These are phyloP conservation scores for Charina bottae DNA, from an alignment of 2,113 vertebrate species.

Conservation along the genomic window DNA sequence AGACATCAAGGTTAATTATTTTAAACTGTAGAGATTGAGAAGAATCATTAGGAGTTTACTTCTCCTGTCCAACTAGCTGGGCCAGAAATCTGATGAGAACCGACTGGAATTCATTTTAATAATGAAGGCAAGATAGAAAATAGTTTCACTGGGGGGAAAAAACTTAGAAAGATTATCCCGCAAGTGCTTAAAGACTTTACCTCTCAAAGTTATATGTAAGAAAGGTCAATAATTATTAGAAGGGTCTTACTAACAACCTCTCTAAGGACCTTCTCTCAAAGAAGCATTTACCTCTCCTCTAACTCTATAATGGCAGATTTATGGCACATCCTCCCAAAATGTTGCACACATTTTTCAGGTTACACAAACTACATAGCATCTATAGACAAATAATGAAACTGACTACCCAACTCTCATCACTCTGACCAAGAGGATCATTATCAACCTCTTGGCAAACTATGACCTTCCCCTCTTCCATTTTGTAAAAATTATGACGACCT, in stretches of 20 bases:
- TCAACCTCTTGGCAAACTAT: not conserved
- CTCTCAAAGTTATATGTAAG: not conserved
- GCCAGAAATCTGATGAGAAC: not conserved
- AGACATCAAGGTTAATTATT: not conserved
- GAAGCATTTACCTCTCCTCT: not conserved
- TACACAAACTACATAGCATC: not conserved
- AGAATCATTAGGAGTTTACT: not conserved
- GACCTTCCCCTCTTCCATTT: not conserved
- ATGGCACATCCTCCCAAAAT: not conserved
- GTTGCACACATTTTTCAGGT: not conserved
- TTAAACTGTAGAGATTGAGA: not conserved
- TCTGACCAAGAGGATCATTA: not conserved
- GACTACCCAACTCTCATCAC: not conserved
- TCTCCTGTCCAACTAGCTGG: not conserved
- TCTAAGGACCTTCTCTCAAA: not conserved
- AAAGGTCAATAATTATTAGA: not conserved
- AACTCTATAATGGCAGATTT: not conserved
- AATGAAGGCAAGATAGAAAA: not conserved
- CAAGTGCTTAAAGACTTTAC: not conserved
- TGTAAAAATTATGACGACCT: not conserved
- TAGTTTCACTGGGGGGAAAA: not conserved
- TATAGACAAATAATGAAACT: not conserved
- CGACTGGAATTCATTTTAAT: not conserved
- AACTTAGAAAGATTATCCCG: not conserved
- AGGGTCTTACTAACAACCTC: not conserved